Percentiles rank a stretch among this genome's conserved stretches.
Conservation (phyloP, 2,797 vertebrate species). For the Lagocephalus sceleratus region DNA sequence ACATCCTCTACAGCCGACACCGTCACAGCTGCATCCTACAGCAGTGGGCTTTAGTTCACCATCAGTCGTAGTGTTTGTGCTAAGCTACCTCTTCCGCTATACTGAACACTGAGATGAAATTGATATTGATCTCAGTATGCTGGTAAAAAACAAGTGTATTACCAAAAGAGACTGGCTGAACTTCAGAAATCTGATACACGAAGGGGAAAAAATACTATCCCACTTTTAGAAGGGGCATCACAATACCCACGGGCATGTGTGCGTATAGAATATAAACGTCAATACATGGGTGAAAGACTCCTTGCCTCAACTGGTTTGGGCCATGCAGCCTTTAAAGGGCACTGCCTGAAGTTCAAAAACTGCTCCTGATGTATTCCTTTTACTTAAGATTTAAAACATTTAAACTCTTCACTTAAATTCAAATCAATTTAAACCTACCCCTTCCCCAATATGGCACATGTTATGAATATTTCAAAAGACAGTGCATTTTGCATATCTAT, state of each 20-base stretch:
- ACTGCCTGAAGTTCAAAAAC: slow-evolving; percentile 15
- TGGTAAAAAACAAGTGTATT: slow-evolving; percentile 55
- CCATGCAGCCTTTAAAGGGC: slow-evolving; percentile 23
- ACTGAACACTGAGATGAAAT: slow-evolving; percentile 34
- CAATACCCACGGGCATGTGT: slow-evolving; percentile 14
- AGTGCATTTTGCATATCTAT: slow-evolving; percentile 5
- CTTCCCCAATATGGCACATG: slow-evolving; percentile 9
- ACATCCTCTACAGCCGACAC: slow-evolving; percentile 6
- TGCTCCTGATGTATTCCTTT: slow-evolving; percentile 23
- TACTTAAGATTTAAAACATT: slow-evolving; percentile 36
- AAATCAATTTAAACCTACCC: slow-evolving; percentile 6
- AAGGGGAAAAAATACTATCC: slow-evolving; percentile 26
- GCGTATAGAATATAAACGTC: slow-evolving; percentile 28
- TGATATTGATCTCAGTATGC: slow-evolving; percentile 46
- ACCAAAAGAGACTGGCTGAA: slow-evolving; percentile 48
- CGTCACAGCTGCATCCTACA: slow-evolving; percentile 5
- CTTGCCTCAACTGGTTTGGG: slow-evolving; percentile 27
- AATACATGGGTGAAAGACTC: slow-evolving; percentile 23
- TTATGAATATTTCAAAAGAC: slow-evolving; percentile 39
- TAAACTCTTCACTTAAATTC: slow-evolving; percentile 27
- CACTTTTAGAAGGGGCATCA: slow-evolving; percentile 15
- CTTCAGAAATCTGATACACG: slow-evolving; percentile 35
- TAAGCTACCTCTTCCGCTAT: slow-evolving; percentile 24
- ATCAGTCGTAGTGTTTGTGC: slow-evolving; percentile 10
- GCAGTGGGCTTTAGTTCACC: slow-evolving; percentile 9